Percentiles rank a stretch among this genome's conserved stretches.
These are phyloP conservation scores for Gobio gobio DNA, from an alignment of 2,113 vertebrate species.

Conservation along the genomic window DNA sequence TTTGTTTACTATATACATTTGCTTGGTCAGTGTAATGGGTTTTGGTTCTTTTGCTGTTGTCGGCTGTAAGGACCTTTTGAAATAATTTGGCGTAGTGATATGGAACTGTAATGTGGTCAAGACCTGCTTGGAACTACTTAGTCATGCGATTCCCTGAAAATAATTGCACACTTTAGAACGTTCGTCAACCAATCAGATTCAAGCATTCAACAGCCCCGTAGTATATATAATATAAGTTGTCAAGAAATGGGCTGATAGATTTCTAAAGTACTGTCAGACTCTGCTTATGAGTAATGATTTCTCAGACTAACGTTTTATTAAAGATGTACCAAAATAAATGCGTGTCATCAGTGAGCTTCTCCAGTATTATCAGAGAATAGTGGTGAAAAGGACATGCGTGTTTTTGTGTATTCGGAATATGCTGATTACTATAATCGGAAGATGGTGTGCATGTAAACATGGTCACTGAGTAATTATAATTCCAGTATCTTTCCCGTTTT, in stretches of 20 bases:
- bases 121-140: no score
- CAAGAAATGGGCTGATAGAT: background rate
- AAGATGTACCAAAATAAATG: background rate
- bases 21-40: no score
- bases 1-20: no score
- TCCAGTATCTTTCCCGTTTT: slow-evolving; percentile 22
- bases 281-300: background rate
- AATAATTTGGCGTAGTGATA: no score
- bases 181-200: no score
- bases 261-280: background rate
- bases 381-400: background rate
- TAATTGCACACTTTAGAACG: no score
- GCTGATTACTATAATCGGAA: background rate
- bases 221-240: no score
- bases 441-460: slow-evolving; percentile 13
- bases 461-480: slow-evolving; percentile 25
- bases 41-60: no score
- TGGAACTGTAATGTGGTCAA: no score
- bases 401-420: background rate
- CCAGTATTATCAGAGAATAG: background rate
- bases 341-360: background rate
- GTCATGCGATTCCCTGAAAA: no score
- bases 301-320: background rate
- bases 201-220: no score
- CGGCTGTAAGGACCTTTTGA: no score